Percentiles rank a stretch among this genome's conserved stretches.
These are phyloP conservation scores for Myioborus melanocephalus DNA, from an alignment of 2,797 vertebrate genomes.

Conservation along the genomic window DNA sequence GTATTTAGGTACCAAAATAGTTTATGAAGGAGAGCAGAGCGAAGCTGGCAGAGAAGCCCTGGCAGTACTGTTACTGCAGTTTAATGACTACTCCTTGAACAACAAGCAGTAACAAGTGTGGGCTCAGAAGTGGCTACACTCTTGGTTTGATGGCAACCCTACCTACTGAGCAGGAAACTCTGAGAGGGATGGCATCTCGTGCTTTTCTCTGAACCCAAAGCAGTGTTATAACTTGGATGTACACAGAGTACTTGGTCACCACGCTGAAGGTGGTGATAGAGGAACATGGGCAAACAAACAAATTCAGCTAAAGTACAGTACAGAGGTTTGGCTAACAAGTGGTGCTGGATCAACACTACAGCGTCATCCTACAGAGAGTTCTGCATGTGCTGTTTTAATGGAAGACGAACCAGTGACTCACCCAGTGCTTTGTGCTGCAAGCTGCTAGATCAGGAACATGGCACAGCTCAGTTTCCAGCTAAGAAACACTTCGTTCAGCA, in stretches of 20 bases:
- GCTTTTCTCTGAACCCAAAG: neutral
- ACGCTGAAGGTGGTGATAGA: neutral
- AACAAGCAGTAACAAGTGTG: rapidly evolving
- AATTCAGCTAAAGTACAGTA: neutral
- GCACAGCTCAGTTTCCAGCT: slow-evolving; percentile 64
- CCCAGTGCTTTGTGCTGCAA: neutral
- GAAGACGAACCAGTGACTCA: neutral
- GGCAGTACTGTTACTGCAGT: neutral
- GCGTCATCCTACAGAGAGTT: neutral
- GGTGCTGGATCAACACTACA: neutral
- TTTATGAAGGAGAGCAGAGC: neutral
- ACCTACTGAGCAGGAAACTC: neutral
- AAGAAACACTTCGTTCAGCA: slow-evolving; percentile 72
- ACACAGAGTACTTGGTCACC: neutral
- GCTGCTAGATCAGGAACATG: slow-evolving; percentile 35
- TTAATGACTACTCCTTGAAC: rapidly evolving
- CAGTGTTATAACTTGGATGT: neutral
- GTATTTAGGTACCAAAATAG: neutral
- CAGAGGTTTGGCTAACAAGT: neutral
- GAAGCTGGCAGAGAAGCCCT: neutral
- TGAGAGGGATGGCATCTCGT: neutral
- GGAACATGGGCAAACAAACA: neutral
- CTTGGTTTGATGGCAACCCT: neutral
- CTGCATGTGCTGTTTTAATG: neutral
- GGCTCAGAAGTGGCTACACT: neutral